A percentile compares a stretch with the other conserved stretches of the same genome.
phyloP scores from a whole-genome alignment of 2,113 vertebrate genomes.

The Semnornis frantzii region DNA sequence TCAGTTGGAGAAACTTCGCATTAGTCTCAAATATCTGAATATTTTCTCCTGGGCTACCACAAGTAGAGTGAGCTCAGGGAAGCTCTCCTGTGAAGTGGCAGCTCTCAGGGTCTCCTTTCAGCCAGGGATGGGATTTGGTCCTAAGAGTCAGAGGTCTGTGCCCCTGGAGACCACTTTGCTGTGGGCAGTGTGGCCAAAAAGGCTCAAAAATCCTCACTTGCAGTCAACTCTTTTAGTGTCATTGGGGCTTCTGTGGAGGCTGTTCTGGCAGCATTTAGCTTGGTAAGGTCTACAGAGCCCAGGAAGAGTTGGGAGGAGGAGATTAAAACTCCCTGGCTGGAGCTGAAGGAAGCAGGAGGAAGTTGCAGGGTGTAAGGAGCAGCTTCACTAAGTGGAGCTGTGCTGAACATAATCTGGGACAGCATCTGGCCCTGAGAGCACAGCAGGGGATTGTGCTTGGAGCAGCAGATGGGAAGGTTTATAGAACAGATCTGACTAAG shows the following conservation, averaged over 20 bases:
- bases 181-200: neutral
- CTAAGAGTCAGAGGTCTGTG: neutral
- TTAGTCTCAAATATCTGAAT: neutral
- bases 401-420: constrained; percentile 7
- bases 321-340: neutral
- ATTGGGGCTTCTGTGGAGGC: neutral
- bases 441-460: neutral
- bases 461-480: constrained; percentile 31
- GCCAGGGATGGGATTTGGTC: neutral
- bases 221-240: neutral
- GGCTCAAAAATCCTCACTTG: neutral
- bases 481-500: neutral
- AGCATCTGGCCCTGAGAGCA: constrained; percentile 14
- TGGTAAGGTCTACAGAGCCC: neutral
- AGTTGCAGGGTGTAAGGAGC: neutral
- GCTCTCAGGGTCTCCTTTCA: constrained; percentile 19
- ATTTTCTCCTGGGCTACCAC: constrained; percentile 1
- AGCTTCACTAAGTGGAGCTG: neutral
- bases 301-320: neutral
- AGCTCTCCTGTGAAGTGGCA: constrained; percentile 3
- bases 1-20: neutral
- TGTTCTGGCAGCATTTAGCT: neutral
- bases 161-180: neutral
- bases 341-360: neutral
- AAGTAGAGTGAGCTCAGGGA: neutral